Evolutionary conservation across 2,797 vertebrate species (phyloP), one percentile per base, ranked within the genome.

Genomic region (Centroberyx gerrardi): DNA sequence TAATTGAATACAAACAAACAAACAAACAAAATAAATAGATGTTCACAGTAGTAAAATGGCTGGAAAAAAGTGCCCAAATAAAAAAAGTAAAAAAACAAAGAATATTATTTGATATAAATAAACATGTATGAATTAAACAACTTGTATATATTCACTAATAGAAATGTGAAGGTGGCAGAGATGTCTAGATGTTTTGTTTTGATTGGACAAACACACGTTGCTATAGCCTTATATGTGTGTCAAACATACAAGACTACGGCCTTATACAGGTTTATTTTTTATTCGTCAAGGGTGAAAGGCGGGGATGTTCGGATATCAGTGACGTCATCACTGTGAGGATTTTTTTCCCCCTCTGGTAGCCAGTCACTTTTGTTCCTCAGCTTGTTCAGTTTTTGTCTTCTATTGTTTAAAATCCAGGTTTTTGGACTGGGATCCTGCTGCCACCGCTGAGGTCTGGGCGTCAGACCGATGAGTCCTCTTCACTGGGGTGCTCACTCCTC

Each of bases 381-480:
- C 79, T 70, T 83, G 72, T 81, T 86, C 65, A 67, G 84, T 79
- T 82, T 87, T 81, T 74, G 69, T 70, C 80, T 76, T 62, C 60
- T 53, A 22, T 22, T 84, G 87, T 82, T 83, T 77, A 74, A 89
- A 88, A 84, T 86, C 81, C 84, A 59, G 85, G 54, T 73, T 74
- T 78, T 74, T 78, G 81, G 76, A 84, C 80, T 86, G 83, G 82
- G 88, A 86, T 91, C 72, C 78, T 74, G 81, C 81, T 83, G 82
- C 84, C 71, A 65, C 85, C 60, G 40, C 82, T 84, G 86, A 87
- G 82, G 81, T 79, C 87, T 69, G 86, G 81, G 69, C 83, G 54
- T 76, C 73, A 81, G 86, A 74, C 75, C 28, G 76, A 60, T 5
- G 73, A 85, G 79, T 91, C 89, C 76, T 83, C 82, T 81, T 76